Percentiles rank a stretch among this genome's conserved stretches.
These are phyloP conservation scores for Rhinolophus sinicus DNA, from an alignment of 2,113 vertebrate species.

Conservation along the genomic window DNA sequence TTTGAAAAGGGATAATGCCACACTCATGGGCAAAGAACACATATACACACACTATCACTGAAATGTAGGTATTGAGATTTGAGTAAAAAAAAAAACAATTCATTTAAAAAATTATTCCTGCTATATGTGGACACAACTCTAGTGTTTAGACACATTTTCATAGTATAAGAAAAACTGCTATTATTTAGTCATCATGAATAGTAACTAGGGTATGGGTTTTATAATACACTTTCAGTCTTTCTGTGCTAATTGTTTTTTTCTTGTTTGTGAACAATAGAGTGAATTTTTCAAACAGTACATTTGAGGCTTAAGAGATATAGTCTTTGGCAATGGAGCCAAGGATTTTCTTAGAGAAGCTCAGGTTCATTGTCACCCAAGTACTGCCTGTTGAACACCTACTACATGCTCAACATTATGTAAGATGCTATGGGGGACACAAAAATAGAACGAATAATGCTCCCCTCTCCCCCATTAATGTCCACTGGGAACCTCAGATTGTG, in stretches of 20 bases:
- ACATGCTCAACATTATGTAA: background rate
- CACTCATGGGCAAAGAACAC: background rate
- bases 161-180: background rate
- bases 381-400: background rate
- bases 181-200: background rate
- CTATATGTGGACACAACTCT: background rate
- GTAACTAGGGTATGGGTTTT: background rate
- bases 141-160: background rate
- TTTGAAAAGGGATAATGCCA: background rate
- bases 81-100: background rate
- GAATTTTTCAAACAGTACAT: background rate
- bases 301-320: background rate
- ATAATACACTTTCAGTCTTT: background rate
- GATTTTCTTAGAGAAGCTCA: conserved; percentile 27
- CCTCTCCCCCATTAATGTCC: rapidly evolving
- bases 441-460: background rate
- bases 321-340: background rate
- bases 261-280: background rate
- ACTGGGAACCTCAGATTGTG: background rate
- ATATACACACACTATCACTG: background rate
- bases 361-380: background rate
- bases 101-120: background rate
- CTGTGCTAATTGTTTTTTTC: background rate
- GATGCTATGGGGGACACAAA: no score
- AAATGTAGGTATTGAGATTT: background rate